Base-by-base conservation (phyloP, 2,888 invertebrate species). In the Dryocosmus kuriphilus region DNA sequence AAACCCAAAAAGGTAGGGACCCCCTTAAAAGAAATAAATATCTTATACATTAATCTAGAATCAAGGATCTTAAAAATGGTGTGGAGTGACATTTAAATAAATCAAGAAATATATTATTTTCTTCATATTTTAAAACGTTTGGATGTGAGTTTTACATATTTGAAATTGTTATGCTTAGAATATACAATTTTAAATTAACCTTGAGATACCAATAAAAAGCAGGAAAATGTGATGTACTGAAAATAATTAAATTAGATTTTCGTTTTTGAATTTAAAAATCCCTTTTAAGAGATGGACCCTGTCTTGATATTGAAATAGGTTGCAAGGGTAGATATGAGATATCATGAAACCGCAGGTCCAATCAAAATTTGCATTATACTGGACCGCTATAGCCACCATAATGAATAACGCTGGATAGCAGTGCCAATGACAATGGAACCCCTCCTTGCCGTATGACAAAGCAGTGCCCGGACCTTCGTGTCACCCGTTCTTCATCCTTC, bases 291-390 rank as follows among this genome's bases (percentile, higher is more conserved):
- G 55, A 55, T 9, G 55, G 22, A 22, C 22, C 22, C 24, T 14
- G 24, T 16, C 7, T 14, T 27, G 60, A 60, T 60, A 60, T 60
- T 27, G 27, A 6, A 60, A 27, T 27, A n/a, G 27, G 60, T 60
- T 27, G 60, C 27, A 60, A 24, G 60, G 35, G 24, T 61, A 38
- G 19, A n/a, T 78, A 77, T 76, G 82, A 82, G 82, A 82, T 79
- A 82, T 79, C 81, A 82, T 80, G 78, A 79, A 81, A 82, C 82
- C 82, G 61, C 82, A 82, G 81, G 81, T 81, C 82, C 80, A 82
- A 82, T 82, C 83, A 83, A 81, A 79, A 82, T 82, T 80, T 81
- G 80, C 81, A 81, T 82, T 82, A 81, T 81, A 76, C 81, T 77
- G 78, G 79, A 80, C 80, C 80, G 80, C 80, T 78, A 79, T 76